Evolutionary conservation across 2,888 invertebrate species (phyloP).

Genomic region (Metopia argyrocephala): DNA sequence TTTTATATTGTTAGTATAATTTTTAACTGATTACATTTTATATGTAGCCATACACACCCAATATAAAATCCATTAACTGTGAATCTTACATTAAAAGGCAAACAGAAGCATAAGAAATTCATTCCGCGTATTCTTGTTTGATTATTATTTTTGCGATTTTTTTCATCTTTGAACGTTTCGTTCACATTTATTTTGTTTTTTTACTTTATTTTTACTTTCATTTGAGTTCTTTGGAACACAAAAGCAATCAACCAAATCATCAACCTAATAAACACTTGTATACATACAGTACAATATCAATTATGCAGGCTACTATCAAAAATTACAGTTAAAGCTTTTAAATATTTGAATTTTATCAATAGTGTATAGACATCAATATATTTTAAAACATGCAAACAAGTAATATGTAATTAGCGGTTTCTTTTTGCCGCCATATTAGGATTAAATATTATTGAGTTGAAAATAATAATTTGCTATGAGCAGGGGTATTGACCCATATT

Average conservation of each 20-base stretch:
- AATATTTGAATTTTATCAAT: too few relatives aligned
- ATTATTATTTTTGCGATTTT: not conserved
- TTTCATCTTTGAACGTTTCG: too few relatives aligned
- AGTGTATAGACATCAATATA: too few relatives aligned
- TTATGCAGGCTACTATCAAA: too few relatives aligned
- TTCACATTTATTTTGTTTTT: not conserved
- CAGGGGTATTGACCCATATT: too few relatives aligned
- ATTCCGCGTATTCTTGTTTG: conserved; percentile 20
- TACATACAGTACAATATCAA: conserved; percentile 3
- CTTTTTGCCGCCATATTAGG: too few relatives aligned
- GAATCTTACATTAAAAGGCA: conserved; percentile 13
- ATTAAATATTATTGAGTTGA: too few relatives aligned
- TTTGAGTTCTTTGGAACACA: not conserved
- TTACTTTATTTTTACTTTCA: conserved; percentile 1
- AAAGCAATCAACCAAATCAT: conserved; percentile 3
- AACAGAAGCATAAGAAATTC: conserved; percentile 14
- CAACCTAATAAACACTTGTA: not conserved
- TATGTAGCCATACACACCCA: not conserved
- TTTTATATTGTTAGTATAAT: conserved; percentile 16
- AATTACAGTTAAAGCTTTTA: too few relatives aligned
- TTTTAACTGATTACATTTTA: not conserved
- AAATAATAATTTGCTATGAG: too few relatives aligned
- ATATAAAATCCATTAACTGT: not conserved
- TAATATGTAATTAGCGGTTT: too few relatives aligned
- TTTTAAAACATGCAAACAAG: too few relatives aligned